These are phyloP conservation scores for Ptiloglossa arizonensis DNA, from an alignment of 1,140 invertebrate genomes.

Conservation along the genomic window DNA sequence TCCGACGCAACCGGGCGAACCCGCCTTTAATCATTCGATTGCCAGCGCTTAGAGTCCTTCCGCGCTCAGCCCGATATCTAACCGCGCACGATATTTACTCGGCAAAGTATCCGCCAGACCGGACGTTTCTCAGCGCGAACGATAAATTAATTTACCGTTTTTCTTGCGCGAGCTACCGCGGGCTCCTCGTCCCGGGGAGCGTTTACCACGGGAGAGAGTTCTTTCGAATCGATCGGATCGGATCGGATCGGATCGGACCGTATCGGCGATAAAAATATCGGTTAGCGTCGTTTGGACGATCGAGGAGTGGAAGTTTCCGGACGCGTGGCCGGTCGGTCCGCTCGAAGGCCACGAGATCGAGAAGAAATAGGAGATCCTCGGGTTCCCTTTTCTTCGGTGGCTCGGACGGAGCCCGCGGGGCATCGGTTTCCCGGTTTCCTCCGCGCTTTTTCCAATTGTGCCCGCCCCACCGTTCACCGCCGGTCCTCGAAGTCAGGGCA, in stretches of 20 bases:
- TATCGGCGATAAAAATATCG: too few species aligned
- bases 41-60: constrained; percentile 71
- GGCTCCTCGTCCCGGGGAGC: background rate
- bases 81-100: constrained; percentile 55
- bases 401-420: constrained; percentile 46
- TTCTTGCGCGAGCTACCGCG: constrained; percentile 12
- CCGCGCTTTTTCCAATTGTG: constrained; percentile 71
- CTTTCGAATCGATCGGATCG: too few species aligned
- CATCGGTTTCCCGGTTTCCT: constrained; percentile 62
- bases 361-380: constrained; percentile 30
- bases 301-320: background rate
- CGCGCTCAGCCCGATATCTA: constrained; percentile 52
- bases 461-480: constrained; percentile 54
- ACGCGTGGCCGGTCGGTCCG: background rate
- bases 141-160: constrained; percentile 50
- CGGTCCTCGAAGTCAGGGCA: constrained; percentile 75
- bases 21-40: constrained; percentile 81
- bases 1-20: constrained; percentile 67
- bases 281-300: too few species aligned
- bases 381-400: constrained; percentile 48
- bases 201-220: too few species aligned
- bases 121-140: constrained; percentile 41
- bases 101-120: constrained; percentile 45
- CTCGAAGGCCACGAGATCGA: constrained; percentile 10
- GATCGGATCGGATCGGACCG: too few species aligned